Evolutionary conservation across 2,888 invertebrate species (phyloP).

Genomic region (Halocaridina rubra): DNA sequence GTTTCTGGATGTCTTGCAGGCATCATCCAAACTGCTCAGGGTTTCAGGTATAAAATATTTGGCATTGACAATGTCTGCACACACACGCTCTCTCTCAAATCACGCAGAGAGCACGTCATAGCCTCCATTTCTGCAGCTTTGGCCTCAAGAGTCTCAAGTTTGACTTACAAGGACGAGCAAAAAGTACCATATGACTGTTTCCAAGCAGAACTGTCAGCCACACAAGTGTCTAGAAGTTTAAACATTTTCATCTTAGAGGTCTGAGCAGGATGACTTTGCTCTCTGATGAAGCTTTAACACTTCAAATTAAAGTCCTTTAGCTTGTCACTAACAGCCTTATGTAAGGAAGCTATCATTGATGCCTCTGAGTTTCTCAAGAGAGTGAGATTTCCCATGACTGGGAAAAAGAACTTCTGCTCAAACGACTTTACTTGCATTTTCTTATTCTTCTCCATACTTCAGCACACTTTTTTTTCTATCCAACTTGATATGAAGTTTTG

Average conservation of each 20-base stretch:
- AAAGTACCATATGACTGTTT: not conserved
- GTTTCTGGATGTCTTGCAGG: not conserved
- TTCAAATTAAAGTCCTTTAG: not conserved
- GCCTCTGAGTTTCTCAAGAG: not conserved
- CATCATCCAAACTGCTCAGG: not conserved
- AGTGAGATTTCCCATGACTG: constrained; percentile 11
- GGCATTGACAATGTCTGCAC: not conserved
- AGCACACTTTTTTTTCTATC: constrained; percentile 72
- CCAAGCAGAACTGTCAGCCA: not conserved
- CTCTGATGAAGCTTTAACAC: not conserved
- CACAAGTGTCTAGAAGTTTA: not conserved
- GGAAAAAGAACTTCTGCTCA: not conserved
- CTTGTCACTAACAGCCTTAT: not conserved
- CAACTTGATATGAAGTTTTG: constrained; percentile 76
- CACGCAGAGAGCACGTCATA: not conserved
- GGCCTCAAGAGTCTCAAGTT: not conserved
- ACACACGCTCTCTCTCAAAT: not conserved
- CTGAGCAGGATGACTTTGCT: not conserved
- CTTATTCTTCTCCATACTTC: not conserved
- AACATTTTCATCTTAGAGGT: not conserved
- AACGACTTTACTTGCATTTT: not conserved
- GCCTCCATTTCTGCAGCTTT: not conserved
- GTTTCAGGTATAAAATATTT: not conserved
- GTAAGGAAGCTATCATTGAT: not conserved
- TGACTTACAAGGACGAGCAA: not conserved